A percentile compares a stretch with the other conserved stretches of the same genome.
Evolutionary conservation across 2,113 vertebrate genomes (phyloP).

Genomic region (Atlantisia rogersi): DNA sequence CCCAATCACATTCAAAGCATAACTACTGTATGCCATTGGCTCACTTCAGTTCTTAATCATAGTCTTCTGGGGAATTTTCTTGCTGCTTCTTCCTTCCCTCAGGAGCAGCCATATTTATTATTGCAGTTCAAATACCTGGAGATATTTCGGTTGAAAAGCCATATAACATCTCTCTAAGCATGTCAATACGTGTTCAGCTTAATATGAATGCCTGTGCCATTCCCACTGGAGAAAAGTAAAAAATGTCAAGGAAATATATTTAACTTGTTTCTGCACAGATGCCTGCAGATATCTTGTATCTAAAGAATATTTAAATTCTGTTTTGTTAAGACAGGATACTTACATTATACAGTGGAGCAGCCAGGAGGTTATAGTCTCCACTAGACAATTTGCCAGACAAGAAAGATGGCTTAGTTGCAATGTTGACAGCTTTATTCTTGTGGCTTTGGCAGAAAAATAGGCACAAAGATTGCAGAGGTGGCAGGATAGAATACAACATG

Average conservation of each 20-base stretch:
- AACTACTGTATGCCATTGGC: conserved; percentile 52
- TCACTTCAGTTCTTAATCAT: conserved; percentile 60
- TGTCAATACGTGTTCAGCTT: conserved; percentile 48
- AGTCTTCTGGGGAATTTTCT: conserved; percentile 60
- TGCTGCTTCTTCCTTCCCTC: conserved; percentile 37
- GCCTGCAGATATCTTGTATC: conserved; percentile 51
- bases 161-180: conserved; percentile 52
- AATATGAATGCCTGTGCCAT: conserved; percentile 22
- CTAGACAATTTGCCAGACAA: conserved; percentile 77
- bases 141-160: conserved; percentile 56
- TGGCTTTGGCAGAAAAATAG: conserved; percentile 77
- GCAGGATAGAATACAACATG: conserved; percentile 64
- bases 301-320: conserved; percentile 74
- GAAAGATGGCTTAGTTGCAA: conserved; percentile 72
- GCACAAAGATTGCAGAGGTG: conserved; percentile 75
- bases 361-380: conserved; percentile 72
- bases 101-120: conserved; percentile 62
- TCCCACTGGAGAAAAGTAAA: conserved; percentile 61
- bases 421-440: conserved; percentile 81
- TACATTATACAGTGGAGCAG: conserved; percentile 64
- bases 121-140: conserved; percentile 60
- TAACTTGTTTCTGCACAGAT: conserved; percentile 40
- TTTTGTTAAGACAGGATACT: conserved; percentile 71
- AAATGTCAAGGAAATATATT: conserved; percentile 55
- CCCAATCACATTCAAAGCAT: conserved; percentile 64